Base-by-base conservation (phyloP, 1,140 invertebrate species). In the Plodia interpunctella region DNA sequence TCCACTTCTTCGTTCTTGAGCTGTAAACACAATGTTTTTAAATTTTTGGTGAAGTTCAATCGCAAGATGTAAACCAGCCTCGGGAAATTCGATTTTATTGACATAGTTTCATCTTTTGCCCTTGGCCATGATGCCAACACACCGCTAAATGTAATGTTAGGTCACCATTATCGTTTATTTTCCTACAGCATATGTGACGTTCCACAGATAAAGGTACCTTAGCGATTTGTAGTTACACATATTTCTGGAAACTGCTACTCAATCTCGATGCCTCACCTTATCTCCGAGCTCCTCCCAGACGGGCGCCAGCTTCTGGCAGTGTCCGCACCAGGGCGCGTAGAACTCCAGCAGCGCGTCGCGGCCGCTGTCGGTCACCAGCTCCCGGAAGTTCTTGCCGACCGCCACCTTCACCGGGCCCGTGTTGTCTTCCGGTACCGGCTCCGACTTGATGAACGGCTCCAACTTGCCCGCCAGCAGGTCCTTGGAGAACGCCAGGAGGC, bases 251-350 rank as follows among this genome's bases (percentile, higher is more conserved):
- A 44, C 1, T 3, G 1, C 38, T 44, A 44, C 8, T 3, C 38
- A 15, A 15, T 5, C 5, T 15, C 35, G 10, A 15, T n/a, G 2
- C n/a, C 28, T 17, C 83, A 95, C 94, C 92, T 98, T 98, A 62
- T 95, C 94, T 52, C 96, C 98, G 25, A 99, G 90, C 90, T 99
- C 98, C 62, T 99, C 97, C 88, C 93, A 99, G 52, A 97, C 92
- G 20, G 98, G 98, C 0, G 97, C 93, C 15, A 99, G 91, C 84
- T 97, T 97, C 90, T 99, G 99, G 91, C 98, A 99, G 80, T 99
- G 98, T 66, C 98, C 98, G 88, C 98, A 99, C 98, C 98, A 99
- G 0, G 98, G 98, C 30, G 98, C 98, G 90, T 99, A 99, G 90
- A 99, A 99, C 88, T 99, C 98, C 67, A 99, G 94, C 5, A 99